These are phyloP conservation scores for Temnothorax nylanderi DNA, from an alignment of 1,140 invertebrate species.

Conservation along the genomic window DNA sequence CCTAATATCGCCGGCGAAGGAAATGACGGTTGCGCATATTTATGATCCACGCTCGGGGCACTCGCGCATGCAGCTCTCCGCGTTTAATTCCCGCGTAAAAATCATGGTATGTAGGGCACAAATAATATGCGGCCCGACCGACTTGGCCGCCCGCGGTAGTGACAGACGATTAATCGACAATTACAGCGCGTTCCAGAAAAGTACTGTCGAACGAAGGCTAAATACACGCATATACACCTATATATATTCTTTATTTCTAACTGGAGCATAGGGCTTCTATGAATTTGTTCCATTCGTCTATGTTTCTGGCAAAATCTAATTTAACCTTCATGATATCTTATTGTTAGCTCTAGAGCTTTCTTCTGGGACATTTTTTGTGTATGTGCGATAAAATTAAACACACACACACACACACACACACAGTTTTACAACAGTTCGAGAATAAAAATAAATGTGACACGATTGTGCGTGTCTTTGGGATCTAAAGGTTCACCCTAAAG, in stretches of 20 bases:
- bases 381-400: no score
- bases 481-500: constrained; percentile 17
- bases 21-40: constrained; percentile 71
- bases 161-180: constrained; percentile 57
- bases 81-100: constrained; percentile 40
- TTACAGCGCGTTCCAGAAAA: constrained; percentile 24
- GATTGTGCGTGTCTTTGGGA: not conserved
- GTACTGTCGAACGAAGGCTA: not conserved
- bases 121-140: constrained; percentile 49
- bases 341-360: not conserved
- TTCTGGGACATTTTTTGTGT: not conserved
- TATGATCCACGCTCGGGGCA: constrained; percentile 61
- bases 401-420: no score
- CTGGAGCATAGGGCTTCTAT: not conserved
- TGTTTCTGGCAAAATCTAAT: not conserved
- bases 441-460: not conserved
- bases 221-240: not conserved
- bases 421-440: no score
- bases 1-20: constrained; percentile 62
- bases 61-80: constrained; percentile 54
- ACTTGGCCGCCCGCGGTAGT: not conserved
- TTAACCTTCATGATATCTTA: not conserved
- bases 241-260: not conserved
- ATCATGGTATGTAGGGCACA: constrained; percentile 59
- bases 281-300: not conserved